A percentile compares a stretch with the other conserved stretches of the same genome.
Conservation (phyloP, 2,888 invertebrate genomes). For the Hoplodrina ambigua region DNA sequence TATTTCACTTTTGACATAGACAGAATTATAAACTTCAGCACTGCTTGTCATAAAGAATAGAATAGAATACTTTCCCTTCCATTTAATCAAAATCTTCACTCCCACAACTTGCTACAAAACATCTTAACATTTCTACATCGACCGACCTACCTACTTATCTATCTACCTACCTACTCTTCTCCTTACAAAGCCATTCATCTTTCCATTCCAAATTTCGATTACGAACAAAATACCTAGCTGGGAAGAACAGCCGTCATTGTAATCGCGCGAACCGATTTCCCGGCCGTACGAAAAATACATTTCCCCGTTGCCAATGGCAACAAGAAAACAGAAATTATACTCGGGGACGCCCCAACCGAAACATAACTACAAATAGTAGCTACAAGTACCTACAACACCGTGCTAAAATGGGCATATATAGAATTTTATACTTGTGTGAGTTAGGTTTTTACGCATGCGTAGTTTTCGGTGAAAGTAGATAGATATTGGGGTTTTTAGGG, state of each 20-base stretch:
- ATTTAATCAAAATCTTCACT: constrained; percentile 13
- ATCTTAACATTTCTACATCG: constrained; percentile 11
- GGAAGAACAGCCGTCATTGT: constrained; percentile 70
- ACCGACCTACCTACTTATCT: constrained; percentile 11
- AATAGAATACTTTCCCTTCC: too few species aligned
- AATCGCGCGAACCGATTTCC: constrained; percentile 66
- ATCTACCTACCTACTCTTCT: neutral
- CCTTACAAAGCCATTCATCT: constrained; percentile 61
- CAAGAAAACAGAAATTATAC: constrained; percentile 84
- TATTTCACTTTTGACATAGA: too few species aligned
- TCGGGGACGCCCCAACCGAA: constrained; percentile 75
- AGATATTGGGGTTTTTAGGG: constrained; percentile 89
- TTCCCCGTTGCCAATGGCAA: constrained; percentile 85
- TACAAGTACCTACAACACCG: constrained; percentile 51
- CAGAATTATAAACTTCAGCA: too few species aligned
- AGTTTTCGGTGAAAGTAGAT: constrained; percentile 86
- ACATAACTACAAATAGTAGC: constrained; percentile 70
- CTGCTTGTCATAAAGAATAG: too few species aligned
- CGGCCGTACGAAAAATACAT: constrained; percentile 79
- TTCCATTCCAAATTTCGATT: constrained; percentile 65
- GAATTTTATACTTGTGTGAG: constrained; percentile 77
- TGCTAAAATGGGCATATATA: constrained; percentile 83
- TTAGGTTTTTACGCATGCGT: constrained; percentile 89
- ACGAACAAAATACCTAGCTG: constrained; percentile 63
- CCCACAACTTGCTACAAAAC: neutral